Percentiles rank a stretch among this genome's conserved stretches.
Evolutionary conservation across 2,797 vertebrate species (phyloP).

Genomic region (Echiichthys vipera): DNA sequence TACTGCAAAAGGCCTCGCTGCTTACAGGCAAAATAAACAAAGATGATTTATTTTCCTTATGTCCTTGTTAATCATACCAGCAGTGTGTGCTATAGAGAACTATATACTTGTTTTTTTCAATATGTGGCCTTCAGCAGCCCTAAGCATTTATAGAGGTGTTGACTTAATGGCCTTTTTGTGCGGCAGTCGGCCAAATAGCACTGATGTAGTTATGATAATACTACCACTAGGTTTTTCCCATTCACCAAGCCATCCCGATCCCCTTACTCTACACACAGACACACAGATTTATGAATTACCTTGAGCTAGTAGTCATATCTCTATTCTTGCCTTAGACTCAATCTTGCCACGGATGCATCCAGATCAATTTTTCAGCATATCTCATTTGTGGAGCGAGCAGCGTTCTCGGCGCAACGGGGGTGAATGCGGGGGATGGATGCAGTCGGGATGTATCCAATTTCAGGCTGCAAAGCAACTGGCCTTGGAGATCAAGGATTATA

Average conservation of each 20-base stretch:
- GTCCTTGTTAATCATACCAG: conserved; percentile 54
- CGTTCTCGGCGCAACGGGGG: conserved; percentile 25
- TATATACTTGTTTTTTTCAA: conserved; percentile 26
- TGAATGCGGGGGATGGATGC: conserved; percentile 5
- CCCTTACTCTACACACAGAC: conserved; percentile 46
- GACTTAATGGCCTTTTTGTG: conserved; percentile 48
- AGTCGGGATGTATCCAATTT: conserved; percentile 78
- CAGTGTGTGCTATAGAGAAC: conserved; percentile 5
- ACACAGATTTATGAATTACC: conserved; percentile 73
- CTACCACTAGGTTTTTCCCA: conserved; percentile 24
- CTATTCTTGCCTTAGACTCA: conserved; percentile 64
- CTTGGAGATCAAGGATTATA: conserved; percentile 83
- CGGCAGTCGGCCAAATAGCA: conserved; percentile 33
- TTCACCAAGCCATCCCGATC: conserved; percentile 33
- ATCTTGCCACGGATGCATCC: conserved; percentile 75
- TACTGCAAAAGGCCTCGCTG: conserved; percentile 28
- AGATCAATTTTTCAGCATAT: conserved; percentile 79
- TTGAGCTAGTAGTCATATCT: conserved; percentile 69
- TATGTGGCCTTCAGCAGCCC: conserved; percentile 33
- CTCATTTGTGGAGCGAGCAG: conserved; percentile 74
- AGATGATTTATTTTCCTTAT: conserved; percentile 50
- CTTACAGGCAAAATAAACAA: conserved; percentile 54
- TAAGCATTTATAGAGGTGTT: conserved; percentile 49
- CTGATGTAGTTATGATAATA: conserved; percentile 49
- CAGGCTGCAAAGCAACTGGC: conserved; percentile 80